A percentile compares a stretch with the other conserved stretches of the same genome.
These are phyloP conservation scores for Strix uralensis DNA, from an alignment of 2,113 vertebrate genomes.

Conservation along the genomic window DNA sequence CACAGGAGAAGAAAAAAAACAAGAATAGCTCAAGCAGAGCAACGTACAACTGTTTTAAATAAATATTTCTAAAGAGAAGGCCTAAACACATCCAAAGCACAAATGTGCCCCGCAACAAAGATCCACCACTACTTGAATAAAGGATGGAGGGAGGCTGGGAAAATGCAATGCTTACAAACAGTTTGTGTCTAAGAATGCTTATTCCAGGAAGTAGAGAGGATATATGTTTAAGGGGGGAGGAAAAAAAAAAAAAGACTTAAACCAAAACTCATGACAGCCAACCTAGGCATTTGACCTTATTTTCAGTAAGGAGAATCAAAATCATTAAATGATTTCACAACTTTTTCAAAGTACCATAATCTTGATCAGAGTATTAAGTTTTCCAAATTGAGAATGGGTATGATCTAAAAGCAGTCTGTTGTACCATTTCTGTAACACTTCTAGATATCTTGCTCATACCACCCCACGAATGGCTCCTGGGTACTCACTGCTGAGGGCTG, in stretches of 20 bases:
- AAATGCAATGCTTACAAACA: background rate
- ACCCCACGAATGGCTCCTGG: background rate
- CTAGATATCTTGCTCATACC: background rate
- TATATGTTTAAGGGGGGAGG: background rate
- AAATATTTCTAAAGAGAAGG: background rate
- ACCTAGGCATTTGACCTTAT: background rate
- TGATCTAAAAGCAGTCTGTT: background rate
- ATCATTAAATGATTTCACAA: background rate
- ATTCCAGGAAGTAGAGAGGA: background rate
- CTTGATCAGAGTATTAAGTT: background rate
- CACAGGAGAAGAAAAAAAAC: background rate
- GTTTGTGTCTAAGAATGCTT: background rate
- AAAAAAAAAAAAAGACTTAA: background rate
- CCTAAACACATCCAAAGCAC: background rate
- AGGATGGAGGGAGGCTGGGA: background rate
- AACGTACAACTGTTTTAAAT: background rate
- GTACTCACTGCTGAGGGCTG: constrained; percentile 50
- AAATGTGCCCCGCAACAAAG: background rate
- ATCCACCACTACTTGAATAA: background rate
- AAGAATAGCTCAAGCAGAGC: background rate
- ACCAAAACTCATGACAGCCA: background rate
- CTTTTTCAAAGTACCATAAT: background rate
- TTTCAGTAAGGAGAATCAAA: background rate
- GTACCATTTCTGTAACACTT: background rate
- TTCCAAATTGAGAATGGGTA: background rate